phyloP scores from a whole-genome alignment of 2,888 invertebrate genomes.

The Clanis bilineata region DNA sequence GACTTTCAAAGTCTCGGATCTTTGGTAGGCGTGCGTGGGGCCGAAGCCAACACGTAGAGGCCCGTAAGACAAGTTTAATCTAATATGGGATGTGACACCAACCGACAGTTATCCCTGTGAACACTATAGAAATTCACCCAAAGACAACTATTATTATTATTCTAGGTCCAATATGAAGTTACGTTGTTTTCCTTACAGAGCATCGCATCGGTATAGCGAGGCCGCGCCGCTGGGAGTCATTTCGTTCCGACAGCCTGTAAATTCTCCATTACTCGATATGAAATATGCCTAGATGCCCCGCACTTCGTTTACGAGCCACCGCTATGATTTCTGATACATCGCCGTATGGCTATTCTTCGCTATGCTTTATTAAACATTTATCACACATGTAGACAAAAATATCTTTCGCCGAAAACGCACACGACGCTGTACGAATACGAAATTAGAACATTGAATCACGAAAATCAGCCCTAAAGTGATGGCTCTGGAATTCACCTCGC shows the following conservation, averaged over 20 bases:
- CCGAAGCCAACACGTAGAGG: no score
- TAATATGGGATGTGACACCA: no score
- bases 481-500: conserved; percentile 5
- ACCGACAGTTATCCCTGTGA: no score
- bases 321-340: conserved; percentile 57
- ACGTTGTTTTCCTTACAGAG: conserved; percentile 38
- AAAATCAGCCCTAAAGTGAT: conserved; percentile 10
- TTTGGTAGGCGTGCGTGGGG: no score
- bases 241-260: conserved; percentile 80
- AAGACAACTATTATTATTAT: no score
- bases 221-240: conserved; percentile 79
- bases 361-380: conserved; percentile 16
- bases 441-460: conserved; percentile 15
- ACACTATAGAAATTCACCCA: no score
- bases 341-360: conserved; percentile 33
- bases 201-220: conserved; percentile 39
- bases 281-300: conserved; percentile 71
- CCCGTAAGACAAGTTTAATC: no score
- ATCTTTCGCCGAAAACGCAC: background rate
- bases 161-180: conserved; percentile 23
- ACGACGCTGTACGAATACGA: conserved; percentile 5
- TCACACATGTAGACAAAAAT: conserved; percentile 6
- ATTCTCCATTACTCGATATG: conserved; percentile 82
- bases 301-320: conserved; percentile 57
- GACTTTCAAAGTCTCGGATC: no score